These are phyloP conservation scores for Drosophila kikkawai DNA, from an alignment of 1,140 invertebrate species.

Conservation along the genomic window DNA sequence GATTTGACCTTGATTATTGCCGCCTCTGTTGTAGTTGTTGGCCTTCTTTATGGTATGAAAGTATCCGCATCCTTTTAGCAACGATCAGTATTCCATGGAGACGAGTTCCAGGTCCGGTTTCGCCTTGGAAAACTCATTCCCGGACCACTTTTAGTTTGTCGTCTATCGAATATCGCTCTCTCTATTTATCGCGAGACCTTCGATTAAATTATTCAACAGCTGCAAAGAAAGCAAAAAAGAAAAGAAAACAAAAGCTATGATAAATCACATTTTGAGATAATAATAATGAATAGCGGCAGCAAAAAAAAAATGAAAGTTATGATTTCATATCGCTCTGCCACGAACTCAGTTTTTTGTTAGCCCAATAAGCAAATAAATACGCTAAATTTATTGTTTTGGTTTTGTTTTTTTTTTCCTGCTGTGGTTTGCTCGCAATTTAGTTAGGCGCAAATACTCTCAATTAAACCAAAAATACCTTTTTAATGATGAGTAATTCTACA, in stretches of 20 bases:
- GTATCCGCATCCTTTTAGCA: slow-evolving; percentile 50
- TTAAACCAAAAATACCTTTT: slow-evolving; percentile 7
- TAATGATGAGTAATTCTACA: not conserved
- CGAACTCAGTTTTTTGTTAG: slow-evolving; percentile 18
- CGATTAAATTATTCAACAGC: slow-evolving; percentile 55
- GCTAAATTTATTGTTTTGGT: slow-evolving; percentile 14
- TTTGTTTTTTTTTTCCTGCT: not conserved
- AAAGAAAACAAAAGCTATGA: slow-evolving; percentile 29
- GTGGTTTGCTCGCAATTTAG: slow-evolving; percentile 14
- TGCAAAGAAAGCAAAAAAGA: slow-evolving; percentile 54
- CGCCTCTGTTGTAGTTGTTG: slow-evolving; percentile 19
- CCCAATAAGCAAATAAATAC: slow-evolving; percentile 31
- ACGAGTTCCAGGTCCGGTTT: slow-evolving; percentile 56
- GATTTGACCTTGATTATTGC: slow-evolving; percentile 53
- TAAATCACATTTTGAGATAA: slow-evolving; percentile 41
- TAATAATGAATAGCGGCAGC: slow-evolving; percentile 11
- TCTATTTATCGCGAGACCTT: slow-evolving; percentile 48
- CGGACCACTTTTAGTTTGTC: slow-evolving; percentile 35
- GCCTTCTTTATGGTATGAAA: slow-evolving; percentile 8
- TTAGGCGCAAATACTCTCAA: not conserved
- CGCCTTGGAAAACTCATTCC: slow-evolving; percentile 50
- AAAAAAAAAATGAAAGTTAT: slow-evolving; percentile 46
- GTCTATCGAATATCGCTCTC: slow-evolving; percentile 18
- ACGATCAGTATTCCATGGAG: slow-evolving; percentile 48
- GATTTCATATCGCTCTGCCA: slow-evolving; percentile 29